A percentile compares a stretch with the other conserved stretches of the same genome.
phyloP scores from a whole-genome alignment of 2,113 vertebrate genomes.

The Proteles cristata region DNA sequence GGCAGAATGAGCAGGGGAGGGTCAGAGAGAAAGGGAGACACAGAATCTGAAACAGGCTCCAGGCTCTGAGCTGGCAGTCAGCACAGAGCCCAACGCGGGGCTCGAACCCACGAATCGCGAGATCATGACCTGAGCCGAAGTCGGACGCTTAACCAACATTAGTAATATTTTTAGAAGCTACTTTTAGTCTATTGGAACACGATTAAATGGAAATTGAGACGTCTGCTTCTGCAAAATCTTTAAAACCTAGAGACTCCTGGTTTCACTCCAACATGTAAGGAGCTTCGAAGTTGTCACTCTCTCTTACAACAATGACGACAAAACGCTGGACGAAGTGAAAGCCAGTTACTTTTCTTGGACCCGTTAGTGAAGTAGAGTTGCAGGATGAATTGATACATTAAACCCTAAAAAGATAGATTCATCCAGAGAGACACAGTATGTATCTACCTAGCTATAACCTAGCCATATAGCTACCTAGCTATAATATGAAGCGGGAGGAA shows the following conservation, averaged over 20 bases:
- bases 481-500: background rate
- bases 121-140: too few relatives aligned
- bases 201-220: constrained; percentile 3
- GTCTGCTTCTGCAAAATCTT: background rate
- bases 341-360: background rate
- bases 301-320: background rate
- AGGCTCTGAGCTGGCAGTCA: too few relatives aligned
- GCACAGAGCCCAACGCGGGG: too few relatives aligned
- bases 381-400: background rate
- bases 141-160: background rate
- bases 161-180: background rate
- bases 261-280: background rate
- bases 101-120: too few relatives aligned
- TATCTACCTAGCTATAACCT: background rate
- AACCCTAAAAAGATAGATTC: background rate
- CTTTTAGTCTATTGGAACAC: background rate
- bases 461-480: background rate
- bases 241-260: background rate
- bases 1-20: too few relatives aligned
- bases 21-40: too few relatives aligned
- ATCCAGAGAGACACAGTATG: background rate
- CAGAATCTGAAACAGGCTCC: too few relatives aligned
- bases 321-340: background rate
- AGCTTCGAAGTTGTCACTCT: background rate
- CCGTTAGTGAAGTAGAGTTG: background rate